Conservation (phyloP, 2,113 vertebrate species). For the Podarcis muralis region DNA sequence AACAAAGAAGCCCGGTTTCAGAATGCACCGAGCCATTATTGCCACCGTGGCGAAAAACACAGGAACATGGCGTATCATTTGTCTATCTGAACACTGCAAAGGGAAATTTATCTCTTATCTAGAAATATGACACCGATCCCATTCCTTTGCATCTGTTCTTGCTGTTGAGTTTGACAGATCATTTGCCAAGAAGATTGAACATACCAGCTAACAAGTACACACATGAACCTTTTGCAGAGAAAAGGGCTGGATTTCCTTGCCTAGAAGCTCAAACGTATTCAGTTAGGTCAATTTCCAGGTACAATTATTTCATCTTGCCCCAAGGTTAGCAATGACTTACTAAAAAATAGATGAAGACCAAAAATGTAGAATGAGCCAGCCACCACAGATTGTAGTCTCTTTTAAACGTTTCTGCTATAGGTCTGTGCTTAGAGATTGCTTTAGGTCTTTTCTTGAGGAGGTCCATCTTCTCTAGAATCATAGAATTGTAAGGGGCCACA, state of each 20-base stretch:
- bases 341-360: not conserved
- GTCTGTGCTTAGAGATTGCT: too few species aligned
- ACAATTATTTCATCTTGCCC: not conserved
- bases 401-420: not conserved
- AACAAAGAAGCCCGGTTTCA: slow-evolving; percentile 6
- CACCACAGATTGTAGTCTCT: not conserved
- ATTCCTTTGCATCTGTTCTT: not conserved
- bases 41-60: not conserved
- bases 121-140: not conserved
- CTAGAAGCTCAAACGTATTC: not conserved
- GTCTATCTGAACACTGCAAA: not conserved
- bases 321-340: not conserved
- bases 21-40: slow-evolving; percentile 7
- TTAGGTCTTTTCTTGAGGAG: not conserved
- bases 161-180: slow-evolving; percentile 1
- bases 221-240: not conserved
- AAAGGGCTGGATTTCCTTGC: not conserved
- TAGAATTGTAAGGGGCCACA: too few species aligned
- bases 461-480: not conserved
- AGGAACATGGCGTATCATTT: not conserved
- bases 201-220: not conserved
- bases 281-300: not conserved
- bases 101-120: slow-evolving; percentile 10
- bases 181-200: not conserved
- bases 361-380: not conserved